phyloP scores from a whole-genome alignment of 2,113 vertebrate species.

The Hoplias malabaricus region DNA sequence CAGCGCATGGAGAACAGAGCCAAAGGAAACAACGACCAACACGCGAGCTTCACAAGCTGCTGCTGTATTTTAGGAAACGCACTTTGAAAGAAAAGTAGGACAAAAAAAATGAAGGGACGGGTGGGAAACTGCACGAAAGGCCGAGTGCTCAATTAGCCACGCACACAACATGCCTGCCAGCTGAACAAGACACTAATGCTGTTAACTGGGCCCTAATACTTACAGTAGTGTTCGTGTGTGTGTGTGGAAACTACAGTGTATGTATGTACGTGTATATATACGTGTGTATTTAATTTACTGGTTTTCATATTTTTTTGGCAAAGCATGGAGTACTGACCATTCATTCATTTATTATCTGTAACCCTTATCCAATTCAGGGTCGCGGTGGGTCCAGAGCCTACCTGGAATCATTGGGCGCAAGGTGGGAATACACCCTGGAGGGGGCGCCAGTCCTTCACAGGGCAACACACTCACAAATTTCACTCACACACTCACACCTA shows the following conservation, averaged over 20 bases:
- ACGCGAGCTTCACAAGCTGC: slow-evolving; percentile 46
- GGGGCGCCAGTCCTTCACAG: too few species aligned
- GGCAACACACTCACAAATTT: too few species aligned
- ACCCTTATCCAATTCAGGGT: too few species aligned
- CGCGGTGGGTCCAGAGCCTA: too few species aligned
- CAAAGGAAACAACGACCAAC: slow-evolving; percentile 37
- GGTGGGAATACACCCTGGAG: too few species aligned
- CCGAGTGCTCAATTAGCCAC: slow-evolving; percentile 57
- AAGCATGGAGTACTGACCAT: too few species aligned
- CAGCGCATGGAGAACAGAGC: slow-evolving; percentile 19
- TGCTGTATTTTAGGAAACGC: slow-evolving; percentile 58
- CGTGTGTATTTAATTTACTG: too few species aligned
- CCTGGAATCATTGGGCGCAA: too few species aligned
- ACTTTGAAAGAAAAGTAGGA: slow-evolving; percentile 50
- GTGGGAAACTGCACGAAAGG: slow-evolving; percentile 40
- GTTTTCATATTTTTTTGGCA: too few species aligned
- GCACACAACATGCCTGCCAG: slow-evolving; percentile 54
- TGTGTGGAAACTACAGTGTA: slow-evolving; percentile 41
- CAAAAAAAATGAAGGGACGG: slow-evolving; percentile 11
- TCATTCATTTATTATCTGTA: too few species aligned
- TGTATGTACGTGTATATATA: not conserved
- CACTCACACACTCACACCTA: too few species aligned
- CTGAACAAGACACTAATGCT: slow-evolving; percentile 52
- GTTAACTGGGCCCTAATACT: slow-evolving; percentile 53
- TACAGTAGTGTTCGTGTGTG: too few species aligned